A percentile compares a stretch with the other conserved stretches of the same genome.
Evolutionary conservation across 2,113 vertebrate genomes (phyloP).

Genomic region (Aptenodytes forsteri): DNA sequence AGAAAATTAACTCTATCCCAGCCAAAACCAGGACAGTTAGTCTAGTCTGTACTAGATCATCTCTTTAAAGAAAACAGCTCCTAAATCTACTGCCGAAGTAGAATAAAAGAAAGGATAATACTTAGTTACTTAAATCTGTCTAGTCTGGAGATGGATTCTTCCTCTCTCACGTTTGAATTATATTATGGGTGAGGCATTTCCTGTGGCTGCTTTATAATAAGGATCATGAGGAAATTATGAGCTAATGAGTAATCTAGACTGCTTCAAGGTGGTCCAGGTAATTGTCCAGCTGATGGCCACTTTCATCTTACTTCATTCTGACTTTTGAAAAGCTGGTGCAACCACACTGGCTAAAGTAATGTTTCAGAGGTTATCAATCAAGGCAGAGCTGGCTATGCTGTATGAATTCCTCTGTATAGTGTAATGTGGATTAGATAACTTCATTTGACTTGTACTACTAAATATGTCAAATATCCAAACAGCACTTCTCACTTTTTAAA

Average conservation of each 20-base stretch:
- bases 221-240: background rate
- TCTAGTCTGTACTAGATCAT: background rate
- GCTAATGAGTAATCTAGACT: background rate
- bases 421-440: background rate
- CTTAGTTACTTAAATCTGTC: background rate
- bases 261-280: background rate
- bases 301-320: background rate
- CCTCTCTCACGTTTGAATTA: background rate
- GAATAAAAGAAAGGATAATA: background rate
- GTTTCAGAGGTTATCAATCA: background rate
- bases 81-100: background rate
- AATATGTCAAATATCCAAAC: background rate
- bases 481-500: background rate
- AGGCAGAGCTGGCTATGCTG: background rate
- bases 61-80: background rate
- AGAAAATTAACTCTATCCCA: too few relatives aligned
- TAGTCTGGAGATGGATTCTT: background rate
- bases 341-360: background rate
- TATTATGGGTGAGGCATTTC: background rate
- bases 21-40: background rate
- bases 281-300: background rate
- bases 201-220: background rate
- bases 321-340: background rate
- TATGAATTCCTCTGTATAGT: background rate
- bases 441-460: background rate